phyloP scores from a whole-genome alignment of 1,140 invertebrate genomes.

The Drosophila mojavensis region DNA sequence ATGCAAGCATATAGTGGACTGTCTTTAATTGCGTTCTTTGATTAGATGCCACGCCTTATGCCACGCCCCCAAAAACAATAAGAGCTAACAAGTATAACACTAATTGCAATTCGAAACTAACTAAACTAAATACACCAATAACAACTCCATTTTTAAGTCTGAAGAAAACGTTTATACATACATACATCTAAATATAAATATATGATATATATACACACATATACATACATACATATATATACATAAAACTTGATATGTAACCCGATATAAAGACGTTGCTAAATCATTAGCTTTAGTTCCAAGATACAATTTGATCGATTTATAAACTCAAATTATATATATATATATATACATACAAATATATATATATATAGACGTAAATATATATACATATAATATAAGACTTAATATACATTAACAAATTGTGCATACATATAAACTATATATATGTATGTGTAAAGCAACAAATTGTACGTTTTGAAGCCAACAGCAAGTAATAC shows the following conservation, averaged over 20 bases:
- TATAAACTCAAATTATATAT: slow-evolving; percentile 35
- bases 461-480: slow-evolving; percentile 1
- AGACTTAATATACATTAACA: slow-evolving; percentile 3
- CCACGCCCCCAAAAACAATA: slow-evolving; percentile 37
- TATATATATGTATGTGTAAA: slow-evolving; percentile 1
- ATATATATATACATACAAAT: slow-evolving; percentile 13
- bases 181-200: slow-evolving; percentile 28
- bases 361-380: slow-evolving; percentile 26
- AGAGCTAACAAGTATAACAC: slow-evolving; percentile 39
- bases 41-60: slow-evolving; percentile 58
- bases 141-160: slow-evolving; percentile 78
- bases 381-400: neutral
- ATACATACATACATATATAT: too few relatives aligned
- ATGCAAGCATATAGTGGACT: slow-evolving; percentile 31
- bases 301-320: slow-evolving; percentile 49
- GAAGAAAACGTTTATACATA: slow-evolving; percentile 70
- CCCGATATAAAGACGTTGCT: slow-evolving; percentile 46
- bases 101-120: slow-evolving; percentile 8
- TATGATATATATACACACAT: slow-evolving; percentile 26
- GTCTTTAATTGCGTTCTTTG: slow-evolving; percentile 36
- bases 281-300: slow-evolving; percentile 49
- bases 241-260: slow-evolving; percentile 19
- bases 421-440: slow-evolving; percentile 8
- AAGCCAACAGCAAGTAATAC: neutral
- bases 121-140: slow-evolving; percentile 42